These are phyloP conservation scores for Taxidea taxus DNA, from an alignment of 2,113 vertebrate species.

Conservation along the genomic window DNA sequence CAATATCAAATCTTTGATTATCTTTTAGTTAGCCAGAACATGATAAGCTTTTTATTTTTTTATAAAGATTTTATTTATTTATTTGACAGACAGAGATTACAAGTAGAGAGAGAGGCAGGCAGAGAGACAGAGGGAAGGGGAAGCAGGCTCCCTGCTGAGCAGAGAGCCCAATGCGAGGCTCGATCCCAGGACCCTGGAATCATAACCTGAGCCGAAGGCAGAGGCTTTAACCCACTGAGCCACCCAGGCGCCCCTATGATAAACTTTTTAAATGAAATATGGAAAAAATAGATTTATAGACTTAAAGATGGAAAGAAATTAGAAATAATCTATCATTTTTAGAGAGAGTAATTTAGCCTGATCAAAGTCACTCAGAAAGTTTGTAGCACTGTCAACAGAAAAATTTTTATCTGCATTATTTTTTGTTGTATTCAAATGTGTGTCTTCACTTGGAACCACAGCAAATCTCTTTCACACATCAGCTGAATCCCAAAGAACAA, in stretches of 20 bases:
- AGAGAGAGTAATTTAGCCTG: background rate
- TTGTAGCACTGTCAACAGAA: background rate
- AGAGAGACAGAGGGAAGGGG: no score
- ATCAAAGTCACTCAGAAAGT: background rate
- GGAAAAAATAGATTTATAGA: background rate
- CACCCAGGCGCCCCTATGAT: no score
- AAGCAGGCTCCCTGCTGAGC: no score
- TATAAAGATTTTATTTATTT: no score
- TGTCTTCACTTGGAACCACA: background rate
- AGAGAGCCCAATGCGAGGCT: no score
- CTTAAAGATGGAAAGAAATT: constrained; percentile 11
- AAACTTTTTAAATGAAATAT: background rate
- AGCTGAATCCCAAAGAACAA: background rate
- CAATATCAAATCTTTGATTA: background rate
- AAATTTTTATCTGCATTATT: background rate
- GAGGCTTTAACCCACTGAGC: no score
- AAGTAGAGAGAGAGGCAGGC: no score
- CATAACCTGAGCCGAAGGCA: no score
- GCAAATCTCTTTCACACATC: background rate
- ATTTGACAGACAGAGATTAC: no score
- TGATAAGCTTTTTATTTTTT: background rate
- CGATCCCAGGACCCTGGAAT: no score
- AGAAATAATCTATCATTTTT: background rate
- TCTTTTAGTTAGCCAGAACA: background rate
- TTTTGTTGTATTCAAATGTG: background rate